phyloP scores from a whole-genome alignment of 1,140 invertebrate species.

The Drosophila novamexicana region DNA sequence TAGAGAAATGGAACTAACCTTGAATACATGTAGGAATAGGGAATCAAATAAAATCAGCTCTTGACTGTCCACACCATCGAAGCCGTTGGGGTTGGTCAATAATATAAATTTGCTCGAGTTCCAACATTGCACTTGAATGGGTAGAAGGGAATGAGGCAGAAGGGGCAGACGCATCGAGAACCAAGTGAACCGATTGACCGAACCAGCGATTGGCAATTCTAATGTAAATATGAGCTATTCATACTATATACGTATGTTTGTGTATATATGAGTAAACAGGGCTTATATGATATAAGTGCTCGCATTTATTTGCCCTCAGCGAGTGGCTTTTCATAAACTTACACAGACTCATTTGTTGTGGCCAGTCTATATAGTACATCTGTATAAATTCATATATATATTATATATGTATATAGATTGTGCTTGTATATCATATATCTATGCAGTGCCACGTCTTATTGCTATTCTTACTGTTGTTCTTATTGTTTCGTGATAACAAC shows the following conservation, averaged over 20 bases:
- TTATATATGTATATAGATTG: background rate
- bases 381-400: constrained; percentile 9
- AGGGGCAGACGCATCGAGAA: background rate
- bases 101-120: constrained; percentile 4
- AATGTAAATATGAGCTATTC: constrained; percentile 33
- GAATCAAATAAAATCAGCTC: constrained; percentile 7
- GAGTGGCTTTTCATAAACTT: constrained; percentile 23
- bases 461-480: background rate
- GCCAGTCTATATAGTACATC: background rate
- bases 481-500: constrained; percentile 37
- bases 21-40: constrained; percentile 11
- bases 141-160: constrained; percentile 1
- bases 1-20: constrained; percentile 15
- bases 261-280: background rate
- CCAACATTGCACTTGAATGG: constrained; percentile 19
- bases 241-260: background rate
- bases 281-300: constrained; percentile 19
- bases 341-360: constrained; percentile 14
- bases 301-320: constrained; percentile 12
- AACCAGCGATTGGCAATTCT: constrained; percentile 37
- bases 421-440: constrained; percentile 14
- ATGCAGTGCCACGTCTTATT: constrained; percentile 37
- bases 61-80: constrained; percentile 4
- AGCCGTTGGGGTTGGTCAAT: constrained; percentile 34
- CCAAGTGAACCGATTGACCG: constrained; percentile 11